Evolutionary conservation across 2,888 invertebrate genomes (phyloP), one percentile per base, ranked within the genome.

Genomic region (Watsonalla binaria): DNA sequence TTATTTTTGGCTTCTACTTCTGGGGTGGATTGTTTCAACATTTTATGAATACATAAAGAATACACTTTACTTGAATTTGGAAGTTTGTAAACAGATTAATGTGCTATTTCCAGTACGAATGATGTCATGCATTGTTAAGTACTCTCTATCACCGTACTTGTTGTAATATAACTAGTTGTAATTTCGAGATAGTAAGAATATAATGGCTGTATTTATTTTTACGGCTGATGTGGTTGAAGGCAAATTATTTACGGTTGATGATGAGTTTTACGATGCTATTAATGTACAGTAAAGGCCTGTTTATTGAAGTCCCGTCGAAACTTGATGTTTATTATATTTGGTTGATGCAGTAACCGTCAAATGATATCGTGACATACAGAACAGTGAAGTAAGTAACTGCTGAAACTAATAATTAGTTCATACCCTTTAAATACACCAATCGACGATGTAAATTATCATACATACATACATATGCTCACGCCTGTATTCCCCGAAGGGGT

Each of bases 61-160:
- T 77, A 78, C 80, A 82, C 70, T 84, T 24, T 24, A 24, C 24
- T 24, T 24, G 24, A 24, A 24, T 24, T 24, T 24, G 24, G 24
- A 4, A 24, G 24, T 24, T 24, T 24, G 24, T 11, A 42, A 11
- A 11, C 37, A 37, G 11, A 42, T 8, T 42, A 37, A 37, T 5
- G 37, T 37, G 37, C 37, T 37, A 37, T 2, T 8, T 37, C 6
- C 9, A 37, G 37, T 37, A 8, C 6, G 9, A 37, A 37, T 37
- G 37, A 9, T 9, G 9, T 37, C 2, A 37, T 8, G 9, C 37
- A 42, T 11, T 11, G 9, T 42, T 42, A 5, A 37, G 1, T 0
- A 0, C 42, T 11, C 42, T 42, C 2, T 42, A 42, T 11, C 42
- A 11, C 8, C 42, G 5, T 42, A 11, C 11, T 42, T 11, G 11